Conservation (phyloP, 1,140 invertebrate genomes). For the Drosophila sucinea region DNA sequence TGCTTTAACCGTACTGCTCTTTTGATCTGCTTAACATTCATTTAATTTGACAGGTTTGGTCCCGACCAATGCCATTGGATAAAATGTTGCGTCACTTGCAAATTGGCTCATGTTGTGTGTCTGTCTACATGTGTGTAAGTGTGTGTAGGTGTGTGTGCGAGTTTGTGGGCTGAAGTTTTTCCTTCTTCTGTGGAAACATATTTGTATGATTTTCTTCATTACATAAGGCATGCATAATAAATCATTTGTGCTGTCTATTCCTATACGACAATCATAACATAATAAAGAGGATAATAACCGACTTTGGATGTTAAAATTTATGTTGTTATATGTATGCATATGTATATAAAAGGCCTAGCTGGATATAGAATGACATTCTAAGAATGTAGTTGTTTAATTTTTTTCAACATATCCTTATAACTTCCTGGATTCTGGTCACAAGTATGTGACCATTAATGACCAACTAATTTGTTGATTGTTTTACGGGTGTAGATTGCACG, state of each 20-base stretch:
- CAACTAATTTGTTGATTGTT: too few species aligned
- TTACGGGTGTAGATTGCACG: too few species aligned
- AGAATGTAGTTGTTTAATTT: too few species aligned
- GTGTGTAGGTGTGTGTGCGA: background rate
- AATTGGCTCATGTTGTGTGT: constrained; percentile 43
- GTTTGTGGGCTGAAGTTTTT: constrained; percentile 3
- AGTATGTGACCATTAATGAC: too few species aligned
- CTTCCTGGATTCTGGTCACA: too few species aligned
- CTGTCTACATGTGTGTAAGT: background rate
- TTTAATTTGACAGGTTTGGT: constrained; percentile 23
- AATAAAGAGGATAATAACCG: constrained; percentile 29
- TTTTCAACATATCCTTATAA: too few species aligned
- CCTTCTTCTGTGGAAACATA: constrained; percentile 5
- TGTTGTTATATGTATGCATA: constrained; percentile 4
- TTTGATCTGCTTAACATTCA: constrained; percentile 32
- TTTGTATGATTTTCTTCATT: constrained; percentile 30
- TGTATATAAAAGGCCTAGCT: background rate
- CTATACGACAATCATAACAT: constrained; percentile 22
- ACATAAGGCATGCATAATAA: constrained; percentile 46
- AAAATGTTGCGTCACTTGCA: constrained; percentile 36
- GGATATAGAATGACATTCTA: too few species aligned
- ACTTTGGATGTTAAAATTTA: background rate
- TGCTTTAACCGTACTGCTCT: constrained; percentile 14
- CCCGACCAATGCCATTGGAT: constrained; percentile 14
- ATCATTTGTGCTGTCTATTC: constrained; percentile 33